These are phyloP conservation scores for Thera britannica DNA, from an alignment of 2,888 invertebrate species.

Conservation along the genomic window DNA sequence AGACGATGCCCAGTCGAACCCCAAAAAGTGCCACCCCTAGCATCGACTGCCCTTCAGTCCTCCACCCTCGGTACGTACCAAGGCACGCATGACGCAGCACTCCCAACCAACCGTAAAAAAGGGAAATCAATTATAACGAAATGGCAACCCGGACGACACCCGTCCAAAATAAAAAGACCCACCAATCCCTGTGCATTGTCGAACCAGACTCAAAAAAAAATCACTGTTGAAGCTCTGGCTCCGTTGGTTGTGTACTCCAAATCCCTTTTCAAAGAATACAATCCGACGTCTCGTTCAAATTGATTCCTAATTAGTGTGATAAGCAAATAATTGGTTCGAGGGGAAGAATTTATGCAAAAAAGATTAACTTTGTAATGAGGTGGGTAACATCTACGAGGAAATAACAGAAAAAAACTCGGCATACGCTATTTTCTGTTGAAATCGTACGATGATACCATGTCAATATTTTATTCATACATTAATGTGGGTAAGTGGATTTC, in stretches of 20 bases:
- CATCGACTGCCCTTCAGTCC: constrained; percentile 50
- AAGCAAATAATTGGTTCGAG: constrained; percentile 55
- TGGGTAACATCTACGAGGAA: constrained; percentile 27
- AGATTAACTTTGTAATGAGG: constrained; percentile 30
- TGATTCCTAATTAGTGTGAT: constrained; percentile 71
- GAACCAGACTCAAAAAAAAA: constrained; percentile 39
- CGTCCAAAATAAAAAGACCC: constrained; percentile 56
- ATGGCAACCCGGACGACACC: constrained; percentile 64
- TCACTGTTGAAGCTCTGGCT: constrained; percentile 45
- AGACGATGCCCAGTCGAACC: constrained; percentile 10
- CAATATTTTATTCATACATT: constrained; percentile 24
- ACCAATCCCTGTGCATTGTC: constrained; percentile 38
- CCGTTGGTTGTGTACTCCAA: constrained; percentile 49
- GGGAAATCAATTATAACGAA: constrained; percentile 81
- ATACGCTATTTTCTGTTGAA: constrained; percentile 12
- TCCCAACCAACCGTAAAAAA: constrained; percentile 77
- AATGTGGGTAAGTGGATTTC: not conserved
- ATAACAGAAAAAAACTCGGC: constrained; percentile 21
- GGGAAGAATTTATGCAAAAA: constrained; percentile 31
- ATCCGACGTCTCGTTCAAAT: constrained; percentile 69
- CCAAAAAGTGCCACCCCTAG: constrained; percentile 26
- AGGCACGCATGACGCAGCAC: constrained; percentile 64
- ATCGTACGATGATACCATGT: constrained; percentile 16
- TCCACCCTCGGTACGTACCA: constrained; percentile 60
- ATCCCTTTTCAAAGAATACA: constrained; percentile 65